These are phyloP conservation scores for Nettapus auritus DNA, from an alignment of 2,113 vertebrate species.

Conservation along the genomic window DNA sequence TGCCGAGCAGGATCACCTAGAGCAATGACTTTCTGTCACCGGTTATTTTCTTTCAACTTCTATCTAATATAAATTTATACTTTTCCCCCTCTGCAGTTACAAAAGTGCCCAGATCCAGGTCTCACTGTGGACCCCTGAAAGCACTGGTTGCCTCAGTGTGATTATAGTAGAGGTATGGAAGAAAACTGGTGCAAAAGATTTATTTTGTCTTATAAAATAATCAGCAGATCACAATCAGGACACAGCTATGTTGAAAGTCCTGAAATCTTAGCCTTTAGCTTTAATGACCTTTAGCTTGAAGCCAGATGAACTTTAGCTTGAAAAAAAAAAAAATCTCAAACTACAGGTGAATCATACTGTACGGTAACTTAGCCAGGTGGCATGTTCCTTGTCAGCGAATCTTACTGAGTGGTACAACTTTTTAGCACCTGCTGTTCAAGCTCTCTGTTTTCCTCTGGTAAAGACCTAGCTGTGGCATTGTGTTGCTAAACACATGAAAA, in stretches of 20 bases:
- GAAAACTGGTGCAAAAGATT: not conserved
- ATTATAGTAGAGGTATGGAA: not conserved
- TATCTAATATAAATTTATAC: not conserved
- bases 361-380: not conserved
- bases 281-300: not conserved
- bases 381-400: accelerated
- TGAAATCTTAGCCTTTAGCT: not conserved
- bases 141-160: not conserved
- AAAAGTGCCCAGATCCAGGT: not conserved
- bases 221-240: not conserved
- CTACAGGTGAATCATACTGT: not conserved
- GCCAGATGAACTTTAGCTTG: not conserved
- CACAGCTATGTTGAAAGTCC: not conserved
- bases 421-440: not conserved
- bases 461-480: not conserved
- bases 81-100: not conserved
- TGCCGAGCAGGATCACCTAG: no score
- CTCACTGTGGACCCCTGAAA: not conserved
- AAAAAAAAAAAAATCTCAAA: not conserved
- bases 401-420: not conserved
- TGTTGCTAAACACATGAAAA: not conserved
- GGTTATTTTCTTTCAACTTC: not conserved
- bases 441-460: not conserved
- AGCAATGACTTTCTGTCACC: not conserved
- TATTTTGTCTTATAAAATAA: not conserved